Evolutionary conservation across 2,113 vertebrate genomes (phyloP), one percentile per base, ranked within the genome.

Genomic region (Micronycteris hirsuta): DNA sequence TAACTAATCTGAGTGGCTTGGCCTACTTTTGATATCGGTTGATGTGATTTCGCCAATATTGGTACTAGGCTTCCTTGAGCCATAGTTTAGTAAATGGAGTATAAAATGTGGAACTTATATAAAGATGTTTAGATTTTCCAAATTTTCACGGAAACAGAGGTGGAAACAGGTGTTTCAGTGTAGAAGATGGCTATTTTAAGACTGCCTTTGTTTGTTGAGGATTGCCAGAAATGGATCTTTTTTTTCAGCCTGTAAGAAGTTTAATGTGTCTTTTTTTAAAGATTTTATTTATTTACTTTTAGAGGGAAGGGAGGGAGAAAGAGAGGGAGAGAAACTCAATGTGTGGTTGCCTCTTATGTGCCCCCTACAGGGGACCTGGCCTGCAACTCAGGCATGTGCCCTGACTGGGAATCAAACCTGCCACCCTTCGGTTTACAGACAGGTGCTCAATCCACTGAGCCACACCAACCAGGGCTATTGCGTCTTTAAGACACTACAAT

Each of bases 181-280:
- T 87, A n/a, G 61, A 84, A 85, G 52, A 61, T 26, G 31, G 38
- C 67, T 49, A 3, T 45, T 47, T 17, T 81, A 65, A 86, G 36
- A 76, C 12, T 19, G n/a, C 15, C 38, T 45, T 4, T 78, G 12
- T 78, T 73, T 67, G 16, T 81, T 91, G 70, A 77, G 17, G 78
- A 31, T 41, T 28, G 3, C 10, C 10, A 58, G 31, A 56, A 33
- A 36, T 71, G 22, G 20, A 43, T 43, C 12, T 41, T 71, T 71
- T 68, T 22, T 38, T 2, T 24, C 19, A 78, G 67, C 43, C 36
- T 41, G 11, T 65, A 89, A 45, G 19, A 87, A 81, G 31, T 98
- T 97, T 98, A 98, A 94, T 97, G 49, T 24, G 17, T 22, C 54
- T 22, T 56, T 56, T 22, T 20, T 22, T 22, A 56, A 56, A 56